Conservation (phyloP, 2,888 invertebrate species). For the Strigamia maritima region DNA sequence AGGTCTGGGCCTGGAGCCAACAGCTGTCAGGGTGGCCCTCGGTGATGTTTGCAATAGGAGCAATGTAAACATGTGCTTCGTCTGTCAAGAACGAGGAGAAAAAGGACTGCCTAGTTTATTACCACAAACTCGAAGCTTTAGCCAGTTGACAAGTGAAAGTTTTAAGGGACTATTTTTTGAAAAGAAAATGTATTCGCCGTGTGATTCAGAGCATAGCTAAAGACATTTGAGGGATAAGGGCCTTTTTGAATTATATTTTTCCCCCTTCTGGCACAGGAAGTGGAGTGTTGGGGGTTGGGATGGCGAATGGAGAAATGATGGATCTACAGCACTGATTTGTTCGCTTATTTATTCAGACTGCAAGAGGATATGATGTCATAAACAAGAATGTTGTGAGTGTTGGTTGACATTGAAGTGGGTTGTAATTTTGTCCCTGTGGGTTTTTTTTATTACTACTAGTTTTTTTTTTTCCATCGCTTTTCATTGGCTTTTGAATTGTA, state of each 20-base stretch:
- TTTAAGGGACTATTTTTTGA: not conserved
- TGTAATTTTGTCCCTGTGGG: slow-evolving; percentile 13
- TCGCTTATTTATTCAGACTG: slow-evolving; percentile 17
- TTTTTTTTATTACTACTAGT: not conserved
- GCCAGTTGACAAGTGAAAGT: slow-evolving; percentile 15
- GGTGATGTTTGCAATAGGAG: slow-evolving; percentile 25
- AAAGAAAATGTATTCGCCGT: not conserved
- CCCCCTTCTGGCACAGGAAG: not conserved
- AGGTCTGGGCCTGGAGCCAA: slow-evolving; percentile 18
- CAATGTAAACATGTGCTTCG: slow-evolving; percentile 23
- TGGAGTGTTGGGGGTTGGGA: not conserved
- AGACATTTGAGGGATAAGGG: not conserved
- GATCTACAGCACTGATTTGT: not conserved
- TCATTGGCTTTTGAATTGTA: not conserved
- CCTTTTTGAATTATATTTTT: slow-evolving; percentile 2
- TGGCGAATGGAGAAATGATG: slow-evolving; percentile 1
- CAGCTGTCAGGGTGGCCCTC: slow-evolving; percentile 27
- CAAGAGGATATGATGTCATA: slow-evolving; percentile 18
- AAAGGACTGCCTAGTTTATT: slow-evolving; percentile 21
- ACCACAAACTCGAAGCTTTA: slow-evolving; percentile 5
- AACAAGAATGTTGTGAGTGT: slow-evolving; percentile 23
- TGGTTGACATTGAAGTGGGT: slow-evolving; percentile 4
- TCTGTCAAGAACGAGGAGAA: not conserved
- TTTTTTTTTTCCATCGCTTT: not conserved
- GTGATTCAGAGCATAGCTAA: slow-evolving; percentile 27